phyloP scores from a whole-genome alignment of 2,888 invertebrate species.

The Tetranychus truncatus region DNA sequence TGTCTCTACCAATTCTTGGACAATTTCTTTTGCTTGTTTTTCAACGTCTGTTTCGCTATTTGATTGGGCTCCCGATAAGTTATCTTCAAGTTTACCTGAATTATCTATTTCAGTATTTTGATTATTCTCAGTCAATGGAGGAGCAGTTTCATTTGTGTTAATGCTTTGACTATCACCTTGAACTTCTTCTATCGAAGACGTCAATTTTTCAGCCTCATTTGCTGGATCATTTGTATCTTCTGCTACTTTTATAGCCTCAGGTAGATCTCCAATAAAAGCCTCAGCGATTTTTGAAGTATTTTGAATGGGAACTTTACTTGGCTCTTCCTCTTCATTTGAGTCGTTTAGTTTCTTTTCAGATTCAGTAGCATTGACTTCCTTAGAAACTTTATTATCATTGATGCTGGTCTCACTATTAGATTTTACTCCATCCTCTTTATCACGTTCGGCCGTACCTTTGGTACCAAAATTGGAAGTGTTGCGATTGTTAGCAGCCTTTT shows the following conservation, averaged over 20 bases:
- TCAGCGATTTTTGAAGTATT: not conserved
- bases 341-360: constrained; percentile 11
- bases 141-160: no score
- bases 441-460: not conserved
- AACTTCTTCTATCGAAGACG: not conserved
- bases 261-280: no score
- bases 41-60: not conserved
- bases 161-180: not conserved
- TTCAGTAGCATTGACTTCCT: constrained; percentile 15
- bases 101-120: not conserved
- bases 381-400: not conserved
- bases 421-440: not conserved
- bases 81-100: not conserved
- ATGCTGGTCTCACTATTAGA: not conserved
- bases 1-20: not conserved
- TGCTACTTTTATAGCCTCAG: not conserved
- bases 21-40: not conserved
- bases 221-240: not conserved
- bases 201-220: not conserved
- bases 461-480: not conserved
- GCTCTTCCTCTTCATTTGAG: constrained; percentile 3
- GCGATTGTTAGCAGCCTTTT: not conserved
- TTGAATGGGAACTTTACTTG: not conserved
- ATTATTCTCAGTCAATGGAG: no score
- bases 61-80: not conserved